Conservation (phyloP, 2,888 invertebrate genomes). For the Drepana falcataria region DNA sequence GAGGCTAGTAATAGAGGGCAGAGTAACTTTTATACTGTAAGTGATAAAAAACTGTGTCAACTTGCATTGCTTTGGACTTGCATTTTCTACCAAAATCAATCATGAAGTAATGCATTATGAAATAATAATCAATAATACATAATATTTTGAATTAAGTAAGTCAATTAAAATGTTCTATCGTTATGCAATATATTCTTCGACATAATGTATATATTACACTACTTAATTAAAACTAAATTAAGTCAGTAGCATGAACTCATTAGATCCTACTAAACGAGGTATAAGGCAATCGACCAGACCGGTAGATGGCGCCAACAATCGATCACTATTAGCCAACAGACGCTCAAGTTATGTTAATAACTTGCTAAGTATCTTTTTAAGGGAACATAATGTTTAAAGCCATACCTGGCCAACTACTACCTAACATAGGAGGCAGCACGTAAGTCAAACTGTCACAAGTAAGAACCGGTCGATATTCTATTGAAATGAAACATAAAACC, state of each 20-base stretch:
- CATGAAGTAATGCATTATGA: too few relatives aligned
- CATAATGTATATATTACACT: too few relatives aligned
- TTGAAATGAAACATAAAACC: too few relatives aligned
- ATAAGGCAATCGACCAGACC: constrained; percentile 16
- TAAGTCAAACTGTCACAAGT: constrained; percentile 3
- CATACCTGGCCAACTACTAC: constrained; percentile 13
- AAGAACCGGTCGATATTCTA: neutral
- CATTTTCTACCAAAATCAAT: too few relatives aligned
- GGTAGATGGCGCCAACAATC: constrained; percentile 51
- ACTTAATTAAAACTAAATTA: constrained; percentile 2
- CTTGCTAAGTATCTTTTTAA: constrained; percentile 22
- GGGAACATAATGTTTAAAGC: constrained; percentile 13
- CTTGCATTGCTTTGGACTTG: too few relatives aligned
- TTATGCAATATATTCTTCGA: too few relatives aligned
- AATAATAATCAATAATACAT: too few relatives aligned
- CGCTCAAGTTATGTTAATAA: constrained; percentile 32
- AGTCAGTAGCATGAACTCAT: constrained; percentile 30
- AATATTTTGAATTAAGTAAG: too few relatives aligned
- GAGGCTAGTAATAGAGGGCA: too few relatives aligned
- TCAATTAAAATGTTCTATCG: too few relatives aligned
- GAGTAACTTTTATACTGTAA: too few relatives aligned
- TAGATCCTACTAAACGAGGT: constrained; percentile 40
- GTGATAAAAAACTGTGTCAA: too few relatives aligned
- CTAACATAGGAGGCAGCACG: constrained; percentile 8
- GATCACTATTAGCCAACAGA: constrained; percentile 35